A percentile compares a stretch with the other conserved stretches of the same genome.
Conservation (phyloP, 2,888 invertebrate species). For the Alsophila aescularia region DNA sequence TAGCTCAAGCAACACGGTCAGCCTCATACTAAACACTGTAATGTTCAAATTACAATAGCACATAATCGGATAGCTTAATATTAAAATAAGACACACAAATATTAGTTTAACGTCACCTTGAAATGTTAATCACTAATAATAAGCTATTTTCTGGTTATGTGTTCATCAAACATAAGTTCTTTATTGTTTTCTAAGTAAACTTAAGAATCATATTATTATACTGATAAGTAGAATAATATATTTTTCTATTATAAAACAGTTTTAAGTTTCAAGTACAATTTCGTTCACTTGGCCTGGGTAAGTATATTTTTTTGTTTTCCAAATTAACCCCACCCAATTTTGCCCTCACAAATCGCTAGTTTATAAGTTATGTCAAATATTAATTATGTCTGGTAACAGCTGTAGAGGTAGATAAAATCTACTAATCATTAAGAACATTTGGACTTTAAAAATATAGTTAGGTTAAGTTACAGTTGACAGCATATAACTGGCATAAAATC, state of each 20-base stretch:
- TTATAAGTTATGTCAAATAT: conserved; percentile 58
- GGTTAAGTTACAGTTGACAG: conserved; percentile 62
- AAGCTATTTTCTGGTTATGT: conserved; percentile 14
- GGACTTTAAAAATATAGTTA: conserved; percentile 62
- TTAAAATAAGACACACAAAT: neutral
- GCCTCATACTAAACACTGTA: conserved; percentile 19
- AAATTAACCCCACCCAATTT: conserved; percentile 54
- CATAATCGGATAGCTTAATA: conserved; percentile 15
- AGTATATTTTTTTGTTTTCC: conserved; percentile 57
- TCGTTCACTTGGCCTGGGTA: conserved; percentile 52
- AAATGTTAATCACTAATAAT: conserved; percentile 5
- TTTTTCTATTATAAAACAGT: conserved; percentile 25
- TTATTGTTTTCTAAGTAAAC: conserved; percentile 19
- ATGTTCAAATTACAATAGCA: conserved; percentile 27
- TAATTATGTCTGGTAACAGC: conserved; percentile 50
- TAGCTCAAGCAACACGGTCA: conserved; percentile 29
- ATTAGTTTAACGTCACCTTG: neutral
- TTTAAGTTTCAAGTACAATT: conserved; percentile 26
- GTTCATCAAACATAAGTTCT: conserved; percentile 7
- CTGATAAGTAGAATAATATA: conserved; percentile 35
- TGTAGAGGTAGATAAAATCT: conserved; percentile 74
- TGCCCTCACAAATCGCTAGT: conserved; percentile 57
- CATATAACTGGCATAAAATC: conserved; percentile 38
- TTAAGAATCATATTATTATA: conserved; percentile 25
- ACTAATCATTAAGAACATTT: conserved; percentile 55